A percentile compares a stretch with the other conserved stretches of the same genome.
phyloP scores from a whole-genome alignment of 1,140 invertebrate species.

The Drosophila ogumai region DNA sequence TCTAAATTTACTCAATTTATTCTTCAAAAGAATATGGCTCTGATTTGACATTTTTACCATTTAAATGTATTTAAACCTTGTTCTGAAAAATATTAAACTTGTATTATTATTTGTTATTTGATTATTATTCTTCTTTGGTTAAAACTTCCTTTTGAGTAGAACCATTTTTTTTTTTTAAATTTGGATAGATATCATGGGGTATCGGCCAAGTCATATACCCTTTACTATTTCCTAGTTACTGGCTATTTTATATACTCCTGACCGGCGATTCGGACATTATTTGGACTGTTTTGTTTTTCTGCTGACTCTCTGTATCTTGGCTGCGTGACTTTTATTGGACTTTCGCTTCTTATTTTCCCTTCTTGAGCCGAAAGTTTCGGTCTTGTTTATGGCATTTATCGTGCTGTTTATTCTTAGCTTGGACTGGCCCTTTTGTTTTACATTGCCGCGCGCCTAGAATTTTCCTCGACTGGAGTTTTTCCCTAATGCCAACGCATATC shows the following conservation, averaged over 20 bases:
- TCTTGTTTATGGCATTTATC: constrained; percentile 83
- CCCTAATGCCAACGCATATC: constrained; percentile 60
- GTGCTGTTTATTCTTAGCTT: constrained; percentile 74
- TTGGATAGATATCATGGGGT: not conserved
- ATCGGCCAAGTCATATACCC: not conserved
- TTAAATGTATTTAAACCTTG: not conserved
- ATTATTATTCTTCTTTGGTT: not conserved
- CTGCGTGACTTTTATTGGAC: constrained; percentile 81
- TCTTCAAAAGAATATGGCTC: not conserved
- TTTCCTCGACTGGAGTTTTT: constrained; percentile 16
- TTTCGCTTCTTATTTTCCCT: constrained; percentile 41
- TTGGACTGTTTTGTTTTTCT: constrained; percentile 45
- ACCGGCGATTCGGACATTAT: constrained; percentile 41
- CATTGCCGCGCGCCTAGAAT: constrained; percentile 32
- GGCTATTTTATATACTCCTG: constrained; percentile 33
- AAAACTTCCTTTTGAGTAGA: not conserved
- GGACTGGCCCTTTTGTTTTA: constrained; percentile 65
- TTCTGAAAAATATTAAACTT: not conserved
- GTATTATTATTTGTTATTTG: not conserved
- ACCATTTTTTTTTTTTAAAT: not conserved
- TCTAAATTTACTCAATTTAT: not conserved
- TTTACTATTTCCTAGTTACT: constrained; percentile 1
- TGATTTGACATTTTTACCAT: not conserved
- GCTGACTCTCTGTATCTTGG: constrained; percentile 69
- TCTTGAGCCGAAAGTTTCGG: constrained; percentile 66